Evolutionary conservation across 2,797 vertebrate genomes (phyloP).

Genomic region (Emydoidea blandingii): DNA sequence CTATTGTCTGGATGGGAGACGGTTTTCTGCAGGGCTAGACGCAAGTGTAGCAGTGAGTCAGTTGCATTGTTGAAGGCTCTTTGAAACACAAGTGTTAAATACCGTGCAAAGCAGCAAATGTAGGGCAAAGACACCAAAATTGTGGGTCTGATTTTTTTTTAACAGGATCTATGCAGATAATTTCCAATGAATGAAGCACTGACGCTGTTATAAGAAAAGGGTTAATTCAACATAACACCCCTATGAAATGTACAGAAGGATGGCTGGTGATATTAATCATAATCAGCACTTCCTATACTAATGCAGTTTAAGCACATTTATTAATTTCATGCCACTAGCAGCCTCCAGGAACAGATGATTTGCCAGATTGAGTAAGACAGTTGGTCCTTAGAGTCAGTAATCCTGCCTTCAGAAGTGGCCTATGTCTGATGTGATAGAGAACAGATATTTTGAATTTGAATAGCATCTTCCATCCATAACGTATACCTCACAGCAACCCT

Average conservation of each 20-base stretch:
- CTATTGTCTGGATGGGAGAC: not conserved
- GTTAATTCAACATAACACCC: slow-evolving; percentile 1
- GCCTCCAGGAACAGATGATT: slow-evolving; percentile 42
- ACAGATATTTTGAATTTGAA: slow-evolving; percentile 37
- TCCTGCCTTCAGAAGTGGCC: slow-evolving; percentile 32
- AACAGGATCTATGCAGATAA: not conserved
- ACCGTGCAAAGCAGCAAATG: not conserved
- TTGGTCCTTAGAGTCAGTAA: slow-evolving; percentile 2
- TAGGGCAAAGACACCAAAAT: not conserved
- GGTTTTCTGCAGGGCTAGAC: not conserved
- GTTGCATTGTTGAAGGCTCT: not conserved
- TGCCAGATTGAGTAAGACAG: slow-evolving; percentile 8
- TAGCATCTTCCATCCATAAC: not conserved
- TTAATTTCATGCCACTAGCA: slow-evolving; percentile 39
- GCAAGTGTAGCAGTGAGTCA: not conserved
- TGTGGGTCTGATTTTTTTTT: not conserved
- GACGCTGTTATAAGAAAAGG: not conserved
- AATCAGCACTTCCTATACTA: not conserved
- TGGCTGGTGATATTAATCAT: not conserved
- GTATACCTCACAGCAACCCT: not conserved
- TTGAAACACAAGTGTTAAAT: not conserved
- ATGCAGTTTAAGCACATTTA: not conserved
- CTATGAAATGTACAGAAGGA: not conserved
- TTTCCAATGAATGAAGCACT: not conserved
- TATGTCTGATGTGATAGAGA: not conserved